These are phyloP conservation scores for Oligia latruncula DNA, from an alignment of 2,888 invertebrate species.

Conservation along the genomic window DNA sequence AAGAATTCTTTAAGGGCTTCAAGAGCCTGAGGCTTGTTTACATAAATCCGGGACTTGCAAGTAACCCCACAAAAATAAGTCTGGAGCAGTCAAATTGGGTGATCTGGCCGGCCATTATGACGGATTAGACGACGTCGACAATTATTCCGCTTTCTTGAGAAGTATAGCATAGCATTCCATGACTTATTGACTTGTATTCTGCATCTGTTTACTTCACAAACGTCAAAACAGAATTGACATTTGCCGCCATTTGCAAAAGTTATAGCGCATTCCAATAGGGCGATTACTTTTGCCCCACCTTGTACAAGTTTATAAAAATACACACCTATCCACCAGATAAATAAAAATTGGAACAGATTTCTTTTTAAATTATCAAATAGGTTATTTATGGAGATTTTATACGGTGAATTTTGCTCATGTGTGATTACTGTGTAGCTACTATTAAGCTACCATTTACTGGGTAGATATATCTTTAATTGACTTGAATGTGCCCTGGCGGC, in stretches of 20 bases:
- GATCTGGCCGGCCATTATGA: neutral
- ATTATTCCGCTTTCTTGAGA: neutral
- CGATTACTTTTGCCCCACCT: no score
- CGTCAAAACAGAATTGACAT: neutral
- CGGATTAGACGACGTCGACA: neutral
- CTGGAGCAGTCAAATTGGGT: neutral
- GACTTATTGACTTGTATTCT: neutral
- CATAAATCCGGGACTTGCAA: neutral
- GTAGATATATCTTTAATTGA: no score
- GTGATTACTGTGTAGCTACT: no score
- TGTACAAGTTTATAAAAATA: no score
- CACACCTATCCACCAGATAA: no score
- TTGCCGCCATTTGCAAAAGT: neutral
- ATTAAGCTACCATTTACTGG: no score
- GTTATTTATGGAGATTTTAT: neutral
- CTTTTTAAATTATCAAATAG: neutral
- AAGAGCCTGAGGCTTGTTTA: neutral
- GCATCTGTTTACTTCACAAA: neutral
- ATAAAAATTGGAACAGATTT: no score
- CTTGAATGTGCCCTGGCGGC: no score
- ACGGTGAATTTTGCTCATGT: neutral
- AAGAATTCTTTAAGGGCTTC: neutral
- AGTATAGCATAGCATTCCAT: neutral
- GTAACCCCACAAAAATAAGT: neutral
- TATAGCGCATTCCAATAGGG: no score